Evolutionary conservation across 2,888 invertebrate species (phyloP), one percentile per base, ranked within the genome.

Genomic region (Drosophila vallismaia): DNA sequence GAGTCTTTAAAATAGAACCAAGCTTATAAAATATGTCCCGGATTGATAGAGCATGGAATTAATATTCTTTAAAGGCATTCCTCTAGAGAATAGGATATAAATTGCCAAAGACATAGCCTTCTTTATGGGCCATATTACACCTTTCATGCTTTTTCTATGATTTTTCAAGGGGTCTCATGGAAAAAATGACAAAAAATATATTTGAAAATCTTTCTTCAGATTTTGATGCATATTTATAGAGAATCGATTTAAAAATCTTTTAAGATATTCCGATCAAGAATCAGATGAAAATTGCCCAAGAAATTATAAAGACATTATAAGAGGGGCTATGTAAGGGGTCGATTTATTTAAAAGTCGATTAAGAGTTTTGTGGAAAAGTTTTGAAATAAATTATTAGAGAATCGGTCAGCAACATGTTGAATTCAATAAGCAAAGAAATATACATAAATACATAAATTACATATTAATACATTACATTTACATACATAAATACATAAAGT

Each of bases 1-100:
- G 81, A 90, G 89, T 78, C 6, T 4, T n/a, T 3, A 9, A 33
- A n/a, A 33, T 10, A 1, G 4, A 33, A 33, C 5, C n/a, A n/a
- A 0, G 19, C 19, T 19, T 2, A 19, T 19, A 19, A 19, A 19
- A 19, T 19, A 2, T 19, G 2, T 19, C 19, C 2, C 2, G 19
- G 19, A 19, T 19, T 19, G 19, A 19, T 19, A 19, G 19, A 19
- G 19, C 19, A 19, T 19, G 19, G 19, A 19, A 19, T 19, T 19
- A 19, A 19, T 19, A 19, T 28, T 28, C 28, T 28, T 28, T 28
- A 5, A 28, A 28, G 28, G 4, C 28, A 28, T 28, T 28, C 28
- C 28, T 1, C 6, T 28, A 4, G 6, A 28, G 28, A 28, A 28
- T 28, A 4, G 28, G 28, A 36, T 36, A 5, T 5, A 6, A 36